Evolutionary conservation across 2,797 vertebrate species (phyloP).

Genomic region (Macroramphosus scolopax): DNA sequence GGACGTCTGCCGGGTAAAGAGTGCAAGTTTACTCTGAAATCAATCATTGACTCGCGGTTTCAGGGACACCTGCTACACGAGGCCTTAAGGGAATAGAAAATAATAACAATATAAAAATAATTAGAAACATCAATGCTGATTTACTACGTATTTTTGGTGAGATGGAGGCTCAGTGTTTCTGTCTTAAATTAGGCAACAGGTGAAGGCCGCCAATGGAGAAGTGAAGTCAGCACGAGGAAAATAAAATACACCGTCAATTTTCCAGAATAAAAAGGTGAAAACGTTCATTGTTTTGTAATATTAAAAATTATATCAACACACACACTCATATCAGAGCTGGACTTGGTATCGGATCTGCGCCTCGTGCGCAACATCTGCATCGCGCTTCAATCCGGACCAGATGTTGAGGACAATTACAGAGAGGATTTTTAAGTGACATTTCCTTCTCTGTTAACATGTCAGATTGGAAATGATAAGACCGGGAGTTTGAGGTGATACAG

Average conservation of each 20-base stretch:
- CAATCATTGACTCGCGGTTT: slow-evolving; percentile 72
- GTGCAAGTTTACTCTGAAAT: slow-evolving; percentile 67
- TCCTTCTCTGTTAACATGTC: slow-evolving; percentile 8
- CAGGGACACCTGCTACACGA: slow-evolving; percentile 16
- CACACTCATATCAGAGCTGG: background rate
- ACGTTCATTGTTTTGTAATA: too few species aligned
- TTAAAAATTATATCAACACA: background rate
- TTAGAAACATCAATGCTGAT: background rate
- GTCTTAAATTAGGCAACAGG: slow-evolving; percentile 43
- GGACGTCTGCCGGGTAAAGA: slow-evolving; percentile 47
- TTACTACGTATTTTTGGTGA: slow-evolving; percentile 1
- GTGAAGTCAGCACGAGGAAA: too few species aligned
- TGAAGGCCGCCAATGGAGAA: slow-evolving; percentile 17
- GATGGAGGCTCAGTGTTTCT: background rate
- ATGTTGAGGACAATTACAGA: slow-evolving; percentile 7
- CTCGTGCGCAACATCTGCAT: slow-evolving; percentile 18
- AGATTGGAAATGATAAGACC: background rate
- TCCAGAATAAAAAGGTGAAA: too few species aligned
- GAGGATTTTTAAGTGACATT: slow-evolving; percentile 2
- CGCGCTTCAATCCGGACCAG: slow-evolving; percentile 11
- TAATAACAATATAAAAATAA: too few species aligned
- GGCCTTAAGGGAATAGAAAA: background rate
- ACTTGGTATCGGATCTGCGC: slow-evolving; percentile 15
- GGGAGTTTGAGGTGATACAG: slow-evolving; percentile 9
- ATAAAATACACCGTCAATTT: too few species aligned